A percentile compares a stretch with the other conserved stretches of the same genome.
phyloP scores from a whole-genome alignment of 2,113 vertebrate genomes.

The Dermatemys mawii region DNA sequence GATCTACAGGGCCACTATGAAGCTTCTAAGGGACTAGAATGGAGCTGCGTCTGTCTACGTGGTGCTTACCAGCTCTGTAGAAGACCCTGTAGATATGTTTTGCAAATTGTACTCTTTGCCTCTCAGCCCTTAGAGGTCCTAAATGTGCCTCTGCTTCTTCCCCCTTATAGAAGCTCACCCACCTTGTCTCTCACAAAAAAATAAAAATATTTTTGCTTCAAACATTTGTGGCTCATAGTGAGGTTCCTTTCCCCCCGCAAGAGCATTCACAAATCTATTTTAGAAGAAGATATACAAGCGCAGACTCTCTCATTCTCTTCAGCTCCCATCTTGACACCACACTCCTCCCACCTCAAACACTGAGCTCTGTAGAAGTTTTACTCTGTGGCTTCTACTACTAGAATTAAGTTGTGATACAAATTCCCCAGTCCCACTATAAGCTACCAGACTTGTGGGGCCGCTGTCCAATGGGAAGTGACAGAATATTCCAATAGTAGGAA shows the following conservation, averaged over 20 bases:
- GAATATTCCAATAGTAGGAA: background rate
- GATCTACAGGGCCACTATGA: background rate
- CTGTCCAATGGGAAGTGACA: background rate
- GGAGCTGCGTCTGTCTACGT: background rate
- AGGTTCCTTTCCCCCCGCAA: background rate
- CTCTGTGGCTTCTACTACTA: constrained; percentile 30
- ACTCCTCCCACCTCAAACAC: background rate
- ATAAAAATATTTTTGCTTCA: background rate
- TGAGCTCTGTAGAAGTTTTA: constrained; percentile 5
- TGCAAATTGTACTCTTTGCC: background rate
- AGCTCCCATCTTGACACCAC: background rate
- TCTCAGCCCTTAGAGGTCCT: background rate
- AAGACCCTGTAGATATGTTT: background rate
- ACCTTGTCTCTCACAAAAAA: constrained; percentile 11
- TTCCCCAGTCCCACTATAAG: background rate
- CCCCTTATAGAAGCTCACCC: background rate
- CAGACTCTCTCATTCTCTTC: background rate
- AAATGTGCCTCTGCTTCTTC: background rate
- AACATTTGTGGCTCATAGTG: constrained; percentile 12
- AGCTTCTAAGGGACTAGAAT: background rate
- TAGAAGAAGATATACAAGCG: background rate
- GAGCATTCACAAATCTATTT: background rate
- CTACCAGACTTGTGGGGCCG: background rate
- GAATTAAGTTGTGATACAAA: constrained; percentile 7
- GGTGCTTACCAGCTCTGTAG: background rate